Base-by-base conservation (phyloP, 2,113 vertebrate genomes). In the Campylomormyrus numenius region DNA sequence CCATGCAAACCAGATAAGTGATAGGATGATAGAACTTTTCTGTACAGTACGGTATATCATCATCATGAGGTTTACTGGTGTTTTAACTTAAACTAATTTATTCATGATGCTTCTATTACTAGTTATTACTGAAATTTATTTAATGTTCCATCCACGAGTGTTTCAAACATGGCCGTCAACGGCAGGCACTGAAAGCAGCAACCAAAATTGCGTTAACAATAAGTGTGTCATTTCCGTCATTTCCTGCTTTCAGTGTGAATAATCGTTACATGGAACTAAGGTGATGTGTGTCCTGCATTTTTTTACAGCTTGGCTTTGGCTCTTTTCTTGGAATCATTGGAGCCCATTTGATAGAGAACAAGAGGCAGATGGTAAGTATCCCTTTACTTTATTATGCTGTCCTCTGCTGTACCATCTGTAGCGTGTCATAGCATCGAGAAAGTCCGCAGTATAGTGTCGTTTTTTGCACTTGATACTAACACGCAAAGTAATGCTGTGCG, bases 311-410 rank as follows among this genome's bases (percentile, higher is more conserved):
- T 92, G 98, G 98, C 91, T 98, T 99, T 90, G 98, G 98, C 90
- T 99, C 98, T 0, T 98, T 99, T 94, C 97, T 99, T 93, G 98
- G 98, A 96, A 98, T 99, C 94, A 99, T 99, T 0, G 98, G 98
- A 84, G 96, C 98, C 93, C 98, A 99, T 96, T 96, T 99, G 94
- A 97, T 99, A 93, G 98, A 99, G 92, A 99, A 99, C 95, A 99
- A 99, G 96, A 97, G 98, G 93, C 98, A 99, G 95, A 99, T 99
- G 98, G 98, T 99, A 97, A 85, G 96, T 96, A 92, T 94, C 92
- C 85, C 90, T 88, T 93, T 90, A 90, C 84, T 90, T 91, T 86
- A 91, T 93, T 66, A 48, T 45, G 90, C 92, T 70, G 77, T 91
- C 19, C 91, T 92, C 66, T 11, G 84, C 90, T 88, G 88, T 35